Conservation (phyloP, 2,888 invertebrate genomes). For the Parnassius orleans region DNA sequence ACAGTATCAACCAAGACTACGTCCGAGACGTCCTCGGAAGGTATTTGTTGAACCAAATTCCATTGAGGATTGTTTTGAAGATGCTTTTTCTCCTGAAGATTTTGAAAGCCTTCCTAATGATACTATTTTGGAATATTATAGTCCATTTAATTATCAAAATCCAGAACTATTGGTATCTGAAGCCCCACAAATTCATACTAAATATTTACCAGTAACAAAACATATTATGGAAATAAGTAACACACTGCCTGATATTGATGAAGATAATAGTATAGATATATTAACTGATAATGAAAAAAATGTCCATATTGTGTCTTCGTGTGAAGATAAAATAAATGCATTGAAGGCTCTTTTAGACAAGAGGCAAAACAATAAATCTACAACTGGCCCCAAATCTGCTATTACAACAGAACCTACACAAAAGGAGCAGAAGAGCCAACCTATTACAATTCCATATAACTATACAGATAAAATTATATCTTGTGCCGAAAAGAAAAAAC, state of each 20-base stretch:
- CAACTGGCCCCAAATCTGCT: conserved; percentile 11
- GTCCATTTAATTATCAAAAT: conserved; percentile 45
- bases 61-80: conserved; percentile 60
- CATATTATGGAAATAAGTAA: conserved; percentile 40
- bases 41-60: conserved; percentile 55
- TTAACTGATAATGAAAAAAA: conserved; percentile 25
- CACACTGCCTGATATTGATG: conserved; percentile 20
- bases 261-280: conserved; percentile 18
- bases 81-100: conserved; percentile 62
- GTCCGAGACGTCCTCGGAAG: conserved; percentile 43
- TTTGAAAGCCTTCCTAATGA: conserved; percentile 49
- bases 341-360: conserved; percentile 55
- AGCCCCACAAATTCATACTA: conserved; percentile 48
- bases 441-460: conserved; percentile 15
- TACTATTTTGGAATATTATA: conserved; percentile 47
- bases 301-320: conserved; percentile 49
- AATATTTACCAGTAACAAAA: conserved; percentile 37
- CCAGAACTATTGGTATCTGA: conserved; percentile 44
- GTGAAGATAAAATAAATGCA: conserved; percentile 64
- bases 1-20: conserved; percentile 35
- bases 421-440: conserved; percentile 15
- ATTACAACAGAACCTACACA: conserved; percentile 3
- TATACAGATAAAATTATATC: conserved; percentile 25
- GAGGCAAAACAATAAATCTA: conserved; percentile 40
- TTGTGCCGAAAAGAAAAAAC: not conserved